Percentiles rank a stretch among this genome's conserved stretches.
Evolutionary conservation across 2,797 vertebrate species (phyloP).

Genomic region (Lithobates pipiens): DNA sequence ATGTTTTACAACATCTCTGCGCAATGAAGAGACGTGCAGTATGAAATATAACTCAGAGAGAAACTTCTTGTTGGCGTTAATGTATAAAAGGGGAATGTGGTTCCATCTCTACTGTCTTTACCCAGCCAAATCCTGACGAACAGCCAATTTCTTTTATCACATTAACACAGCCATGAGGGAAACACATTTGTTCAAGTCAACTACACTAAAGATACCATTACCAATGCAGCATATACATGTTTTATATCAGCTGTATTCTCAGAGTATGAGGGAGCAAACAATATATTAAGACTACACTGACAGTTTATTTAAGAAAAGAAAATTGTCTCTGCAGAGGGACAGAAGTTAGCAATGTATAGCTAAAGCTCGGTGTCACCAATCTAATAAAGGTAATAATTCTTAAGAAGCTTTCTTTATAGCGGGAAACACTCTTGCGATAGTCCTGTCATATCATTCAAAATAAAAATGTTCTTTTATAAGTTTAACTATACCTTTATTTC

Average conservation of each 20-base stretch:
- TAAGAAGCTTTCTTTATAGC: conserved; percentile 84
- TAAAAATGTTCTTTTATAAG: conserved; percentile 84
- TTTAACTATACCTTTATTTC: conserved; percentile 81
- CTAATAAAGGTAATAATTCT: conserved; percentile 98
- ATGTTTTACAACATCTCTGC: conserved; percentile 85
- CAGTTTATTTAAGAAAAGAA: conserved; percentile 99
- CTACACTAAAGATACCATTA: conserved; percentile 99
- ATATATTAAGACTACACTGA: conserved; percentile 99
- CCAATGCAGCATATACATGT: conserved; percentile 99
- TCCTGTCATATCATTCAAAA: conserved; percentile 84
- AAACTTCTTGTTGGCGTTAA: conserved; percentile 84
- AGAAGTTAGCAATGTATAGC: conserved; percentile 90
- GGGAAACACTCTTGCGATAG: conserved; percentile 85
- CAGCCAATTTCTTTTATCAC: conserved; percentile 98
- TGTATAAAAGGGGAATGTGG: conserved; percentile 82
- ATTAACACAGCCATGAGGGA: conserved; percentile 94
- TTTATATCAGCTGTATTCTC: conserved; percentile 98
- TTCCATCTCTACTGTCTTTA: conserved; percentile 84
- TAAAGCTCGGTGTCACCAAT: conserved; percentile 89
- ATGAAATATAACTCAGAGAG: conserved; percentile 87
- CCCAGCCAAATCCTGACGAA: conserved; percentile 91
- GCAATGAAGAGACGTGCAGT: conserved; percentile 73
- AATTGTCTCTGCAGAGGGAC: conserved; percentile 97
- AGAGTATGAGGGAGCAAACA: conserved; percentile 88
- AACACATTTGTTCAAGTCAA: conserved; percentile 99